Conservation (phyloP, 2,113 vertebrate genomes). For the Gobio gobio region DNA sequence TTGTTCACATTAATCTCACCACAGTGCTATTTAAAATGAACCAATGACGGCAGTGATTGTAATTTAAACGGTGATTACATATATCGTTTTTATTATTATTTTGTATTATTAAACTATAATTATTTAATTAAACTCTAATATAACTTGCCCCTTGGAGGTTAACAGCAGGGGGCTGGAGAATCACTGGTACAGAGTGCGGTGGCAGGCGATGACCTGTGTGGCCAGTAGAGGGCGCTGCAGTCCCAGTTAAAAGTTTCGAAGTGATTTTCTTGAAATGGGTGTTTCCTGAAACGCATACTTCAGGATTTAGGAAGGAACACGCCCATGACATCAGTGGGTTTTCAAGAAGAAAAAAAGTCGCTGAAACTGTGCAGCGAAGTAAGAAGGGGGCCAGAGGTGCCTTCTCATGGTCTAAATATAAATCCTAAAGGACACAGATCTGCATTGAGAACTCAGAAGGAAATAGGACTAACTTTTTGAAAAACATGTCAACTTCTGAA, state of each 20-base stretch:
- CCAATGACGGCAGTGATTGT: no score
- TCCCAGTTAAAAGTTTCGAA: background rate
- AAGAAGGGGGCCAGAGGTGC: conserved; percentile 67
- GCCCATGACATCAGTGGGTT: conserved; percentile 79
- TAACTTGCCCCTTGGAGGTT: background rate
- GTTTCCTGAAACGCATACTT: conserved; percentile 77
- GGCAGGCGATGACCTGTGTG: background rate
- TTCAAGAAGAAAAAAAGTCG: conserved; percentile 67
- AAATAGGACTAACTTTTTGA: conserved; percentile 52
- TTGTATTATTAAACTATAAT: no score
- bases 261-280: conserved; percentile 51
- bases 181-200: no score
- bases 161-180: background rate
- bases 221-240: conserved; percentile 67
- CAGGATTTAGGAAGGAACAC: conserved; percentile 75
- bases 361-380: conserved; percentile 56
- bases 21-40: no score
- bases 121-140: no score
- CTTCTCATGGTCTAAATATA: conserved; percentile 48
- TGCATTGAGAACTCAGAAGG: background rate
- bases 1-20: no score
- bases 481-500: conserved; percentile 78
- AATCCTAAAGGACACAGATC: background rate
- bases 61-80: no score
- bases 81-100: no score